Evolutionary conservation across 2,888 invertebrate species (phyloP), one percentile per base, ranked within the genome.

Genomic region (Drosophila lacicola): DNA sequence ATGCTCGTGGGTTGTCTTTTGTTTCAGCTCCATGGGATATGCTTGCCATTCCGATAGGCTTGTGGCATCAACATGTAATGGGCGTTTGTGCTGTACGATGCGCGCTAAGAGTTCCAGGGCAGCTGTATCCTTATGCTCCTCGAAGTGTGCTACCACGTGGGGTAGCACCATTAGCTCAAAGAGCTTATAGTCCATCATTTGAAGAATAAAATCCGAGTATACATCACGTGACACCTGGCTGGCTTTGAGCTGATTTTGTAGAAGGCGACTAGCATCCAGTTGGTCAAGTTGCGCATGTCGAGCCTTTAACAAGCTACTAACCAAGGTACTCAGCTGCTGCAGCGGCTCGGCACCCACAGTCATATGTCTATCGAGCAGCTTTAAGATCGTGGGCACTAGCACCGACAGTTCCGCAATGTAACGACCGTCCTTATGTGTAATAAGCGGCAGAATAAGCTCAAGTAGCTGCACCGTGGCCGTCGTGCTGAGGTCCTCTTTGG

Each of bases 131-230:
- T 95, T 94, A 62, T 93, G 91, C 0, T 92, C 92, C 53, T 94
- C 93, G 17, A 95, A 94, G 82, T 94, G 94, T 56, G 94, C 94
- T 29, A 96, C 82, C 67, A 96, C 94, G 14, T 94, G 93, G 0
- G 96, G 96, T 54, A 97, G 92, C 70, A 97, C 94, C 36, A 96
- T 93, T 74, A 95, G 93, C 88, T 97, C 96, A 91, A 96, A 96
- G 54, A 95, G 95, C 0, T 95, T 93, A 87, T 95, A 95, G 36
- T 93, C 91, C 39, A 94, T 93, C 4, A 96, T 94, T 90, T 95
- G 94, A 81, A 95, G 94, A 3, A 96, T 94, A 86, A 96, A 95
- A 61, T 94, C 93, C 53, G 95, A 93, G 36, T 95, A 93, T 17
- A 95, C 93, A 36, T 93, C 92, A 49, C 94, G 93, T 58, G 94